Percentiles rank a stretch among this genome's conserved stretches.
Evolutionary conservation across 2,797 vertebrate species (phyloP).

Genomic region (Oreonectes daqikongensis): DNA sequence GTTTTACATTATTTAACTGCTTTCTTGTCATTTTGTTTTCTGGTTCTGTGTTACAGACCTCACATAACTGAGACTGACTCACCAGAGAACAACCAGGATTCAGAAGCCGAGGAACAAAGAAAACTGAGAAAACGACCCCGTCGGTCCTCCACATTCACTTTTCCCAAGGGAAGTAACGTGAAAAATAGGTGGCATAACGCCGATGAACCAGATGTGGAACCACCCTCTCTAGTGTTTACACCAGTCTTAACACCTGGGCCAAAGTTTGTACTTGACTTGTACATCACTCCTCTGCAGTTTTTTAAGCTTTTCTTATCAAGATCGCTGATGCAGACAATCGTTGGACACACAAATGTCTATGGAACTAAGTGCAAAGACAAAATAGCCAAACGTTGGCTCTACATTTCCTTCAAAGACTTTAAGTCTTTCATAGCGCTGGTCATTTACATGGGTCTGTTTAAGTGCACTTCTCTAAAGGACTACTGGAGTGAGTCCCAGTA

Average conservation of each 20-base stretch:
- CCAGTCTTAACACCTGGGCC: not conserved
- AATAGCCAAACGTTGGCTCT: not conserved
- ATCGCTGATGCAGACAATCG: not conserved
- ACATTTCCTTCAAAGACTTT: constrained; percentile 7
- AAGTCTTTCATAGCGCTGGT: not conserved
- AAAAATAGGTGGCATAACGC: not conserved
- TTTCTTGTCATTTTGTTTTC: not conserved
- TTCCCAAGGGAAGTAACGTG: not conserved
- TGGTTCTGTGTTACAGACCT: not conserved
- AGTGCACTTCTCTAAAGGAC: constrained; percentile 2
- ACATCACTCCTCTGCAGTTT: constrained; percentile 17
- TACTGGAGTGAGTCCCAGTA: constrained; percentile 16
- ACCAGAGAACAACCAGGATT: not conserved
- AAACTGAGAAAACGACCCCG: constrained; percentile 4
- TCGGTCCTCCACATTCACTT: not conserved
- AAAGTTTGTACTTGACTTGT: not conserved
- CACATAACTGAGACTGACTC: not conserved
- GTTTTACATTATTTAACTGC: too few species aligned
- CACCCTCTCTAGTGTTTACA: constrained; percentile 11
- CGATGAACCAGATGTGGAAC: not conserved
- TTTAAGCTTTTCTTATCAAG: constrained; percentile 15
- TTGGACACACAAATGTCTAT: constrained; percentile 13
- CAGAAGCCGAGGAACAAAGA: not conserved
- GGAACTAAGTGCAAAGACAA: not conserved
- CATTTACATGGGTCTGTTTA: constrained; percentile 27